Evolutionary conservation across 2,888 invertebrate species (phyloP), one percentile per base, ranked within the genome.

Genomic region (Scaeva pyrastri): DNA sequence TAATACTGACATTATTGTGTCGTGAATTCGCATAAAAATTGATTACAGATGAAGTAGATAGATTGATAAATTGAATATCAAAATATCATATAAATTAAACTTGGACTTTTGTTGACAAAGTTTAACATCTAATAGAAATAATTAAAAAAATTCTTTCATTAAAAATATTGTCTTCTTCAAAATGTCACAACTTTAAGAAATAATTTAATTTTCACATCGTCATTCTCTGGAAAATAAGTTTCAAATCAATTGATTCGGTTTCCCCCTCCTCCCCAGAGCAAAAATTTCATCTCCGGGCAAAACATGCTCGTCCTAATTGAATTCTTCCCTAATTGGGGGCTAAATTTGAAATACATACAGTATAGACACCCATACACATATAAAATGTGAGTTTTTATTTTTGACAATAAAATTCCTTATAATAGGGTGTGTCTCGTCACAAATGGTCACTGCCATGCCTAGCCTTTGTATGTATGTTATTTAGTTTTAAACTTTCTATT

Each of bases 401-500:
- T 19, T 36, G 66, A 66, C 48, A 66, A 21, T 48, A 66, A 48
- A 60, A 66, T 16, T 66, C 10, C 66, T 36, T 31, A 66, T 19
- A 66, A 48, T 66, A 66, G 66, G 48, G 36, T 66, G 31, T 48
- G 48, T 66, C 16, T 39, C 66, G 21, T 26, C 58, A n/a, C 39
- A 12, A 58, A 62, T 43, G 31, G 16, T 36, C 66, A 66, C 16
- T 64, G 31, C 5, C 31, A 7, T 7, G 2, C 31, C 31, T 31
- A 31, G n/a, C n/a, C n/a, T n/a, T n/a, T 45, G 55, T n/a, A 0
- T 14, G 3, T 16, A 48, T 48, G 48, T 66, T 48, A 66, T 66
- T 66, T 19, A 66, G 48, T 48, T 66, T 66, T 66, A 66, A 66
- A 66, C 48, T 66, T 66, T 66, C 19, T 48, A 19, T 5, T 19